Conservation (phyloP, 1,140 invertebrate species). For the Dermatophagoides farinae region DNA sequence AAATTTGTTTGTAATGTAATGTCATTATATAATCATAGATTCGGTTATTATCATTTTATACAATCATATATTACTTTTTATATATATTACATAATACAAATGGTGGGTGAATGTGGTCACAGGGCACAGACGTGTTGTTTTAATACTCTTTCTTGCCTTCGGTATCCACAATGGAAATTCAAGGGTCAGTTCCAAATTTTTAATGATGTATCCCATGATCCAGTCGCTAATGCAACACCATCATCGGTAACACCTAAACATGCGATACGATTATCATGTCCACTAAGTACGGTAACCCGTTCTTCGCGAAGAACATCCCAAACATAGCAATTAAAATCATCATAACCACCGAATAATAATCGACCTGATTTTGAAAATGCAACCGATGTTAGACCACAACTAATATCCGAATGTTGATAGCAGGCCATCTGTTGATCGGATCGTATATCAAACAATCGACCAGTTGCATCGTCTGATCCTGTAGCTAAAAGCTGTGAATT, state of each 20-base stretch:
- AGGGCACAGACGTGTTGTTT: neutral
- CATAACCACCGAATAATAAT: constrained; percentile 82
- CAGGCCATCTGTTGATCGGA: constrained; percentile 83
- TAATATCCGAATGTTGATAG: constrained; percentile 97
- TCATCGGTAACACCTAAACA: constrained; percentile 90
- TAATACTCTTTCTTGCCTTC: neutral
- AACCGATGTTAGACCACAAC: constrained; percentile 92
- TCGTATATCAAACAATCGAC: constrained; percentile 86
- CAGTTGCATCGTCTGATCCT: constrained; percentile 92
- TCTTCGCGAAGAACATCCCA: constrained; percentile 98
- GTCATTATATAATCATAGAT: no score
- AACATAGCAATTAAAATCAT: constrained; percentile 96
- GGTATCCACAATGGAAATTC: no score
- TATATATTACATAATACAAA: no score
- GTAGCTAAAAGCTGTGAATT: constrained; percentile 90
- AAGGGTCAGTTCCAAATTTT: constrained; percentile 81
- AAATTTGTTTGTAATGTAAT: no score
- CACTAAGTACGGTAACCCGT: constrained; percentile 81
- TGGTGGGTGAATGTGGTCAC: no score
- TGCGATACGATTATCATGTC: constrained; percentile 89
- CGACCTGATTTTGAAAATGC: constrained; percentile 91
- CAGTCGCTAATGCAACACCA: constrained; percentile 89
- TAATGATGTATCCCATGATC: constrained; percentile 92
- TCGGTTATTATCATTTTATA: no score
- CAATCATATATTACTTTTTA: no score